A percentile compares a stretch with the other conserved stretches of the same genome.
Evolutionary conservation across 1,140 invertebrate genomes (phyloP).

Genomic region (Pantala flavescens): DNA sequence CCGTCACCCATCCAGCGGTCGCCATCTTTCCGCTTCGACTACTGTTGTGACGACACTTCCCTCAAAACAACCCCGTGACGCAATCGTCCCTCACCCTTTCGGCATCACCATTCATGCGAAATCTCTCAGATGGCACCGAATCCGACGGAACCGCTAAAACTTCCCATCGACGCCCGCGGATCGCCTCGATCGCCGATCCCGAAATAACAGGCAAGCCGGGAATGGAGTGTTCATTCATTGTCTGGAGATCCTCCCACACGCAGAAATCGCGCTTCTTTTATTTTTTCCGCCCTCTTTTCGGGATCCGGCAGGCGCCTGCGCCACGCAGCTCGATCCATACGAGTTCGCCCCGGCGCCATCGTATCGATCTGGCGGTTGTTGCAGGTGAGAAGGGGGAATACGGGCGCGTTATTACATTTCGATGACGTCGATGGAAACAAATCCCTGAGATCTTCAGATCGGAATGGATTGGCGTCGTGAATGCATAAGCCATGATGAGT

Average conservation of each 20-base stretch:
- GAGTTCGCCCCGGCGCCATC: background rate
- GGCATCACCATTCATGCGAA: background rate
- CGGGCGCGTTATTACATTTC: background rate
- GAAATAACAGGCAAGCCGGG: no score
- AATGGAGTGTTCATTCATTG: background rate
- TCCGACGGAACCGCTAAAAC: background rate
- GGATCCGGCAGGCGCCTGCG: background rate
- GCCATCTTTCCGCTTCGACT: background rate
- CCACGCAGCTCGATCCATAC: background rate
- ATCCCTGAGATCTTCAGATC: no score
- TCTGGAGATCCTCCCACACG: background rate
- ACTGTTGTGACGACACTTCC: background rate
- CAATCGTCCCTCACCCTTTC: background rate
- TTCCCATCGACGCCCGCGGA: no score
- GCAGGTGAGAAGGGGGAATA: background rate
- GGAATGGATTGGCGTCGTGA: no score
- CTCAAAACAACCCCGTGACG: background rate
- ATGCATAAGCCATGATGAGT: no score
- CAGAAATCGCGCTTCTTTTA: background rate
- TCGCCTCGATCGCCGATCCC: no score
- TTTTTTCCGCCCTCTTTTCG: background rate
- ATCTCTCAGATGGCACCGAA: no score
- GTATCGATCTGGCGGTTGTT: conserved; percentile 4
- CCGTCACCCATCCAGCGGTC: background rate
- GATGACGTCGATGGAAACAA: background rate